These are phyloP conservation scores for Isurus oxyrinchus DNA, from an alignment of 2,113 vertebrate species.

Conservation along the genomic window DNA sequence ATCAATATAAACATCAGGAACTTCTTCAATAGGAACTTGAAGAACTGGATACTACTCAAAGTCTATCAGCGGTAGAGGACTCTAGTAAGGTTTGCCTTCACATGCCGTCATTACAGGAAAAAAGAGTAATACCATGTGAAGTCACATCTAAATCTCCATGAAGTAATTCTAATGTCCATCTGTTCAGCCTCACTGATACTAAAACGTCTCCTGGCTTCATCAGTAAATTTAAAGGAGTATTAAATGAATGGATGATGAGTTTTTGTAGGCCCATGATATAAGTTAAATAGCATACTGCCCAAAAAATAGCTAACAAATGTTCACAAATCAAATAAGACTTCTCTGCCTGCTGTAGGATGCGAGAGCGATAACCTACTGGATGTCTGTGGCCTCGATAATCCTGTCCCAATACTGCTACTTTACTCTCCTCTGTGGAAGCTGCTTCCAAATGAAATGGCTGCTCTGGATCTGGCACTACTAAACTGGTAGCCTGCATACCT, in stretches of 20 bases:
- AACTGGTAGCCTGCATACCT: too few relatives aligned
- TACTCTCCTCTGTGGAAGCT: not conserved
- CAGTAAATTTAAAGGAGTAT: too few relatives aligned
- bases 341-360: not conserved
- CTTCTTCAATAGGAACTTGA: not conserved
- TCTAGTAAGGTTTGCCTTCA: not conserved
- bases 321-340: not conserved
- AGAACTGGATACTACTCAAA: not conserved
- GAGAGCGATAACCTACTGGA: not conserved
- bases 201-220: too few relatives aligned
- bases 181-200: not conserved
- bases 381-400: not conserved
- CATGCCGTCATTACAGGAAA: too few relatives aligned
- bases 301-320: not conserved
- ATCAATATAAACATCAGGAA: not conserved
- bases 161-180: too few relatives aligned
- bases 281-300: too few relatives aligned
- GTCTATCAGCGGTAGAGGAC: not conserved
- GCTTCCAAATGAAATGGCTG: too few relatives aligned
- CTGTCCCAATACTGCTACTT: not conserved
- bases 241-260: too few relatives aligned
- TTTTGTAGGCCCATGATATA: too few relatives aligned
- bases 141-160: too few relatives aligned
- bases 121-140: too few relatives aligned
- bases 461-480: too few relatives aligned